phyloP scores from a whole-genome alignment of 2,888 invertebrate species.

The Amiota mariae region DNA sequence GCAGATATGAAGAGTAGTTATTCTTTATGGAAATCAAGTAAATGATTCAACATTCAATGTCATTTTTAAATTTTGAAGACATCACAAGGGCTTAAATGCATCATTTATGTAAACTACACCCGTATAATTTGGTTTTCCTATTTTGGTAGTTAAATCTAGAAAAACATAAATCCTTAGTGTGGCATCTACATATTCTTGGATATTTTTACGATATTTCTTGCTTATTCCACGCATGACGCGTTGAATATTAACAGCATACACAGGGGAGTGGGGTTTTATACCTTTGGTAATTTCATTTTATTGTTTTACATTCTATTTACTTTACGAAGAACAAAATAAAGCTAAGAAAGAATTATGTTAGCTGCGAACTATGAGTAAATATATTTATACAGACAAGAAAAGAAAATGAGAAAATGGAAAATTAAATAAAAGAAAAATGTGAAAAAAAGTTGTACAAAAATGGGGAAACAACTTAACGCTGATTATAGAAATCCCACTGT shows the following conservation, averaged over 20 bases:
- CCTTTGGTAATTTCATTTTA: constrained; percentile 28
- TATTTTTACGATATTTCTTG: neutral
- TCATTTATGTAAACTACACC: neutral
- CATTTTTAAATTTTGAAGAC: too few species aligned
- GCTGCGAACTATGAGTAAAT: neutral
- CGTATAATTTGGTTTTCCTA: too few species aligned
- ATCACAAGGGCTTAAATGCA: too few species aligned
- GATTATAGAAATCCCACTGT: constrained; percentile 57
- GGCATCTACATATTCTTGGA: too few species aligned
- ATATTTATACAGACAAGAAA: constrained; percentile 5
- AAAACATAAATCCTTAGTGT: too few species aligned
- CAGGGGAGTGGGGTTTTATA: neutral
- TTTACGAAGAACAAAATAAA: neutral
- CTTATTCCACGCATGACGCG: constrained; percentile 19
- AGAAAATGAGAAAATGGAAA: neutral
- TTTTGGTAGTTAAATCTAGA: neutral
- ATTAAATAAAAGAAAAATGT: constrained; percentile 7
- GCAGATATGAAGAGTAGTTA: too few species aligned
- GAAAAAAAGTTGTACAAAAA: constrained; percentile 50
- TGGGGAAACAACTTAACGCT: constrained; percentile 65
- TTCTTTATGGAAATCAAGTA: too few species aligned
- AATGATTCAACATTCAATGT: too few species aligned
- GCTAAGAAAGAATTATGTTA: too few species aligned
- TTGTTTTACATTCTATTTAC: constrained; percentile 19
- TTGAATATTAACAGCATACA: neutral